Base-by-base conservation (phyloP, 2,797 vertebrate species). In the Gallinago nigripennis region DNA sequence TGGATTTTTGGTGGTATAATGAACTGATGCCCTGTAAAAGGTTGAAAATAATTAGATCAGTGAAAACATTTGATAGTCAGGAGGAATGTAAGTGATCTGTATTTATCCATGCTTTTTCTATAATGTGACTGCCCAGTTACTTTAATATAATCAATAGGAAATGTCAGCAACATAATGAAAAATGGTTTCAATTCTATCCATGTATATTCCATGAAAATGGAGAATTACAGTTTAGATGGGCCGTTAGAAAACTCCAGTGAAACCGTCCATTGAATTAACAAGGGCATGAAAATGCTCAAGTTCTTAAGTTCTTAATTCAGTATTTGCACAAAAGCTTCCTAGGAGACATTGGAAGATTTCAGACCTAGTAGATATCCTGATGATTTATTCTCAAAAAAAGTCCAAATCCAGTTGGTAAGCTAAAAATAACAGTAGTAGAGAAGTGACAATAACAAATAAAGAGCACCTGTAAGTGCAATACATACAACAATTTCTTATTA, bases 1-100 rank as follows among this genome's bases (percentile, higher is more conserved):
- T 89, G 91, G 94, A 97, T 98, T 98, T 98, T 97, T 95, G 89
- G 96, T 92, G 89, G 78, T 97, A 98, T 98, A 98, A 98, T 98
- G 98, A 98, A 98, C 94, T 97, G 94, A 96, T 95, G 92, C 96
- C 96, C 91, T 91, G 91, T 92, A 95, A 98, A 97, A 95, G 80
- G 92, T 90, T 80, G 46, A 95, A 97, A 97, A 98, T 97, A 97
- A 98, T 97, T 97, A 97, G 96, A 97, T 97, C 94, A 97, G 94
- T 92, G 35, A 96, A 95, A 66, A 20, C 56, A 96, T 96, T 95
- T 98, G 85, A 96, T 88, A 96, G 83, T 95, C 91, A 95, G 84
- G 65, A 95, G 53, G 82, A 97, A 98, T 88, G 64, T 97, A 97
- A 95, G 81, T 92, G 92, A 94, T 97, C 96, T 94, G 90, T 94